Base-by-base conservation (phyloP, 2,888 invertebrate genomes). In the Plebejus anna region DNA sequence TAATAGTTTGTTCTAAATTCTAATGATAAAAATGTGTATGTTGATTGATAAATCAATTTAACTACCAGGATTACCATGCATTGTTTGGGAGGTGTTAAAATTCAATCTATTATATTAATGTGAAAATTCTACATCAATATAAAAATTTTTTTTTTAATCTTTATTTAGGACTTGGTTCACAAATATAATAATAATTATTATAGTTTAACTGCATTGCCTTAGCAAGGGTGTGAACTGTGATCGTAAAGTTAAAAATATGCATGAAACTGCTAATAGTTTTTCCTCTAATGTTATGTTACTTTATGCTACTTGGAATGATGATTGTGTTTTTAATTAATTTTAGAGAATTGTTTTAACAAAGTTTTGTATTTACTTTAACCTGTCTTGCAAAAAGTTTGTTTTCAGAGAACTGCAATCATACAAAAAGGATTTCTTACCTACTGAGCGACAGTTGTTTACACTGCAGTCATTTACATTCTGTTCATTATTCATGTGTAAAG, bases 401-500 rank as follows among this genome's bases (percentile, higher is more conserved):
- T 22, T 4, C 16, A 55, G 22, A 61, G 28, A 28, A 28, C 0
- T 61, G 28, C 61, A 61, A 22, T 11, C 6, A 28, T 28, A 28
- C 2, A 22, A 59, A 28, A 9, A 51, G 32, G 55, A n/a, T 28
- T 75, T 79, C 82, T 83, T 81, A 89, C 90, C 89, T 79, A 78
- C 76, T 80, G 82, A 80, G 59, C 77, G 80, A 80, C 90, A 91
- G 79, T 85, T 86, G 57, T 84, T 84, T 75, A 81, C 78, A 75
- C 77, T 80, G 78, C 90, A 91, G 47, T 87, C 76, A 32, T 73
- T 76, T 59, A 75, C 61, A 73, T 76, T 75, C 72, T 83, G 81
- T 22, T 80, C 77, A 79, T 84, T 82, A 70, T 83, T 84, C 13
- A 81, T 78, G 72, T 86, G 81, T 76, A 89, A 79, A 51, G 95